Percentiles rank a stretch among this genome's conserved stretches.
Evolutionary conservation across 2,113 vertebrate genomes (phyloP).

Genomic region (Hemiprocne comata): DNA sequence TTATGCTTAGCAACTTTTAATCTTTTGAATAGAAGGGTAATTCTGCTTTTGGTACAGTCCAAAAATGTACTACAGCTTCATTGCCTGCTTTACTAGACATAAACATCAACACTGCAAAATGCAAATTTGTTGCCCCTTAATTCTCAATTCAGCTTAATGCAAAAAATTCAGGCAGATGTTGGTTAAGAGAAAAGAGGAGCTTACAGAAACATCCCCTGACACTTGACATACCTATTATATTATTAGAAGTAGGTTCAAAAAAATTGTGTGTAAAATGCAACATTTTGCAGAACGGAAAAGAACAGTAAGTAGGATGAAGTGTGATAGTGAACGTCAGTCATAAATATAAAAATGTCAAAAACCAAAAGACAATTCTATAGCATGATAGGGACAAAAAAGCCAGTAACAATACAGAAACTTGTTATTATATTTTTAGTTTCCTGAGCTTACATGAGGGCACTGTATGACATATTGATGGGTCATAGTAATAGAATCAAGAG

Average conservation of each 20-base stretch:
- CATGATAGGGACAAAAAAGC: background rate
- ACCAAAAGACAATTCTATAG: background rate
- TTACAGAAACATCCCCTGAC: background rate
- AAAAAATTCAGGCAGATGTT: background rate
- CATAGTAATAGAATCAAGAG: background rate
- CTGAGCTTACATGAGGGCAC: background rate
- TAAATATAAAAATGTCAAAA: constrained; percentile 2
- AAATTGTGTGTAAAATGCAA: background rate
- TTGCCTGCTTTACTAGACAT: background rate
- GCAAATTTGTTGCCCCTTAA: background rate
- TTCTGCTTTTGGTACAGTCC: background rate
- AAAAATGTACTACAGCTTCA: background rate
- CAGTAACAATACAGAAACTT: background rate
- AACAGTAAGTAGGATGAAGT: background rate
- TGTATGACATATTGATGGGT: background rate
- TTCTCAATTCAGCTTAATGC: background rate
- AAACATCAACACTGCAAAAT: background rate
- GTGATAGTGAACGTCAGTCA: background rate
- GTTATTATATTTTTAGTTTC: background rate
- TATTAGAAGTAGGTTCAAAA: background rate
- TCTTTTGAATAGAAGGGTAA: background rate
- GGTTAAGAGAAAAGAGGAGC: background rate
- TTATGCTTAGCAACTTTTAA: background rate
- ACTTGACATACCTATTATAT: background rate
- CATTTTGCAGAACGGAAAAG: background rate